Base-by-base conservation (phyloP, 2,888 invertebrate genomes). In the Rutpela maculata region DNA sequence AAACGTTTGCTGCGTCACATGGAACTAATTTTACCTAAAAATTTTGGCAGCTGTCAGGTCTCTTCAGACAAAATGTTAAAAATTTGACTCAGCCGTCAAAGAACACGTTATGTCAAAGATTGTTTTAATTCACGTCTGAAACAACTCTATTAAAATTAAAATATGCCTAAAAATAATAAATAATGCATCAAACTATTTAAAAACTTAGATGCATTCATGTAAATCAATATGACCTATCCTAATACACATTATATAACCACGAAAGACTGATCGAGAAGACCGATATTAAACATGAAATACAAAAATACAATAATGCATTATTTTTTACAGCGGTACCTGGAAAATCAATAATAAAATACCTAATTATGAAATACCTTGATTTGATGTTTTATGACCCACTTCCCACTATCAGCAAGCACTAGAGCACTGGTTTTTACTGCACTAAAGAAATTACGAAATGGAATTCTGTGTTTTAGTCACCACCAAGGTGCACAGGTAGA, bases 211-310 rank as follows among this genome's bases (percentile, higher is more conserved):
- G 22, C 50, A 72, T 31, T 50, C 2, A 65, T 66, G 15, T 31
- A 35, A 50, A 71, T 71, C 71, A 35, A 66, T 72, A 62, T 35
- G 63, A 72, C 60, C 72, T 72, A 63, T 55, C 73, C 73, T 74
- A 74, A 65, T 57, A 18, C 38, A 15, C 56, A 74, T 74, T 74
- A 74, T 63, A 74, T 74, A 74, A 74, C 50, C 50, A 18, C 5
- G 3, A 50, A 50, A 50, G 15, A 50, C 6, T 17, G 7, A 35
- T 35, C 31, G 9, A 35, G 7, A 57, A 57, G 6, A 57, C 18
- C 19, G 57, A 57, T 57, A 57, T 18, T 57, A 57, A 57, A 57
- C 57, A 17, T 56, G 6, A 57, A 57, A 57, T 18, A 18, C 11
- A 57, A 5, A 17, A 18, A 57, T 57, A 18, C n/a, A n/a, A n/a